These are phyloP conservation scores for Caranx melampygus DNA, from an alignment of 2,113 vertebrate species.

Conservation along the genomic window DNA sequence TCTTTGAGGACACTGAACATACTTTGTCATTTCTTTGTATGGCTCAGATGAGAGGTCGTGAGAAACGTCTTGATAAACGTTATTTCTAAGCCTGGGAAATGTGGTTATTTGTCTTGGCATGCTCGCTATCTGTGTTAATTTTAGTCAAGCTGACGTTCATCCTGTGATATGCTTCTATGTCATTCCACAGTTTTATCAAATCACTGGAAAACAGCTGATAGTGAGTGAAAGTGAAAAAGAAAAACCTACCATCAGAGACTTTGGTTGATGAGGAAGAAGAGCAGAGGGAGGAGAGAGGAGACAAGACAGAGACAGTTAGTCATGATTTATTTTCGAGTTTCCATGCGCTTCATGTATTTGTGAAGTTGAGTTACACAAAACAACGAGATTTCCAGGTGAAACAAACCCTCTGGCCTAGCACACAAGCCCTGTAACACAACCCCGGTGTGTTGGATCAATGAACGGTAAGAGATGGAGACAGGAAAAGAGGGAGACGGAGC, in stretches of 20 bases:
- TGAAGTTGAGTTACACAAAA: constrained; percentile 1
- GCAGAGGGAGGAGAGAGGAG: constrained; percentile 28
- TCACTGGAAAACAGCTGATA: neutral
- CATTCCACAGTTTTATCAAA: neutral
- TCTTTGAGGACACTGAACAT: neutral
- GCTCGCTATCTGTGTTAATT: neutral
- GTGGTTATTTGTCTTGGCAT: neutral
- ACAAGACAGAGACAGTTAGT: constrained; percentile 57
- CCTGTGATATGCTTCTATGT: constrained; percentile 4
- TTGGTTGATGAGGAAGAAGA: constrained; percentile 20
- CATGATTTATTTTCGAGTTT: neutral
- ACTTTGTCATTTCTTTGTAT: too few relatives aligned
- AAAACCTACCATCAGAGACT: constrained; percentile 79
- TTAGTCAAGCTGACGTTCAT: neutral
- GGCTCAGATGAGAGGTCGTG: neutral
- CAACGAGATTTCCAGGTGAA: too few relatives aligned
- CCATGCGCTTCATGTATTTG: neutral
- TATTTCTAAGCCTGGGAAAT: constrained; percentile 15
- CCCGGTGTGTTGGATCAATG: constrained; percentile 37
- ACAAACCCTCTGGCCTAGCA: neutral
- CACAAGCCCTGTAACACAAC: constrained; percentile 19
- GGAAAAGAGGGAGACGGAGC: neutral
- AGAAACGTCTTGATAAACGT: neutral
- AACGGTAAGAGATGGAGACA: neutral
- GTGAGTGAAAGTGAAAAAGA: constrained; percentile 3